Evolutionary conservation across 2,888 invertebrate species (phyloP).

Genomic region (Machimus rusticus): DNA sequence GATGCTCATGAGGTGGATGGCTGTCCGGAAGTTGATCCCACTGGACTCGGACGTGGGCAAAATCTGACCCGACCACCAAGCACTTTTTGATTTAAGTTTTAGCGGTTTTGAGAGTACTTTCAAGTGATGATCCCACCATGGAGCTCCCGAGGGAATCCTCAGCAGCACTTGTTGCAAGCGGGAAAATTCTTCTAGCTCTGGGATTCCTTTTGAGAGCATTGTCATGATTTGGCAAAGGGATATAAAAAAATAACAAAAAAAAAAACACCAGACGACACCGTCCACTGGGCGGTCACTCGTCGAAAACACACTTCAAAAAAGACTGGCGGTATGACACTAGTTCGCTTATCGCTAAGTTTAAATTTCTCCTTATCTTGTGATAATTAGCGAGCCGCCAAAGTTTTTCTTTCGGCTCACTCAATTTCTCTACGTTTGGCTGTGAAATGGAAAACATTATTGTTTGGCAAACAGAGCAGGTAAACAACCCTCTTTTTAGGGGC

Average conservation of each 20-base stretch:
- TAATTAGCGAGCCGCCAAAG: background rate
- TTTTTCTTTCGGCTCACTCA: background rate
- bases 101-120: slow-evolving; percentile 46
- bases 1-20: slow-evolving; percentile 4
- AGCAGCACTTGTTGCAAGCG: background rate
- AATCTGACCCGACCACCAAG: slow-evolving; percentile 50
- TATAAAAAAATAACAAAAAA: background rate
- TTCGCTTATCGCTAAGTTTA: background rate
- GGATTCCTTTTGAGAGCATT: background rate
- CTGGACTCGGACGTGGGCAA: slow-evolving; percentile 20
- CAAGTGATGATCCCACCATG: slow-evolving; percentile 19
- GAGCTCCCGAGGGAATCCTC: background rate
- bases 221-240: background rate
- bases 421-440: background rate
- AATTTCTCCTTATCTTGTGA: slow-evolving; percentile 19
- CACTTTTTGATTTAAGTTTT: slow-evolving; percentile 49
- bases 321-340: background rate
- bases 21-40: background rate
- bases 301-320: background rate
- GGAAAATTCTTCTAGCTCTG: background rate
- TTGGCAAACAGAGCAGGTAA: background rate
- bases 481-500: background rate
- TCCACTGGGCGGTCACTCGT: background rate
- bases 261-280: background rate
- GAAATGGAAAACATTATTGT: background rate